These are phyloP conservation scores for Ptilonorhynchus violaceus DNA, from an alignment of 2,113 vertebrate species.

Conservation along the genomic window DNA sequence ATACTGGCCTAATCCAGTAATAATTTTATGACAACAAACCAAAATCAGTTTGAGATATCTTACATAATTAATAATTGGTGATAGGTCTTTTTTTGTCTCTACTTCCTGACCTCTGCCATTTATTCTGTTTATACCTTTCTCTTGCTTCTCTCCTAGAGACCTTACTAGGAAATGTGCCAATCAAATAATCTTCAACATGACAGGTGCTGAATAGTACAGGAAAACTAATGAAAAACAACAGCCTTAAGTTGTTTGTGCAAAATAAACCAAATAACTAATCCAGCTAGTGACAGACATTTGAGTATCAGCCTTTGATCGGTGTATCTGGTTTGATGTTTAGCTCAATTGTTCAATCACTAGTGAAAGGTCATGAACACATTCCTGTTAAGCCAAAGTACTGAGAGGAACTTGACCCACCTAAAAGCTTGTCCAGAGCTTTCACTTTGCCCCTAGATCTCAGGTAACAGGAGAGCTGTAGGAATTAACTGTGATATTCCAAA, in stretches of 20 bases:
- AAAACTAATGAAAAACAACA: slow-evolving; percentile 13
- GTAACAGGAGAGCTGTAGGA: background rate
- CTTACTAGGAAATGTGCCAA: background rate
- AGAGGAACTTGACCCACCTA: background rate
- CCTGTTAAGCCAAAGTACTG: background rate
- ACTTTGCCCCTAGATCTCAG: background rate
- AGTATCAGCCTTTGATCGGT: background rate
- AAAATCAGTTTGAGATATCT: background rate
- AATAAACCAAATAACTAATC: background rate
- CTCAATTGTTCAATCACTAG: background rate
- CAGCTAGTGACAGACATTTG: background rate
- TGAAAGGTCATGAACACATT: slow-evolving; percentile 20
- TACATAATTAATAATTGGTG: background rate
- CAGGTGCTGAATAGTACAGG: background rate
- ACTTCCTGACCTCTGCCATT: background rate
- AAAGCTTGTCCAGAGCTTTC: background rate
- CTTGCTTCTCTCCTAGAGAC: background rate
- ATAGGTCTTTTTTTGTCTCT: background rate
- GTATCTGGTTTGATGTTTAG: background rate
- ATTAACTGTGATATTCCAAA: background rate
- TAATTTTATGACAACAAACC: background rate
- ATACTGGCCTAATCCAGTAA: background rate
- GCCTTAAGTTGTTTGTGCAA: background rate
- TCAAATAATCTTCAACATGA: background rate
- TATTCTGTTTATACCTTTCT: background rate